phyloP scores from a whole-genome alignment of 2,888 invertebrate species.

The Cacoxenus indagator region DNA sequence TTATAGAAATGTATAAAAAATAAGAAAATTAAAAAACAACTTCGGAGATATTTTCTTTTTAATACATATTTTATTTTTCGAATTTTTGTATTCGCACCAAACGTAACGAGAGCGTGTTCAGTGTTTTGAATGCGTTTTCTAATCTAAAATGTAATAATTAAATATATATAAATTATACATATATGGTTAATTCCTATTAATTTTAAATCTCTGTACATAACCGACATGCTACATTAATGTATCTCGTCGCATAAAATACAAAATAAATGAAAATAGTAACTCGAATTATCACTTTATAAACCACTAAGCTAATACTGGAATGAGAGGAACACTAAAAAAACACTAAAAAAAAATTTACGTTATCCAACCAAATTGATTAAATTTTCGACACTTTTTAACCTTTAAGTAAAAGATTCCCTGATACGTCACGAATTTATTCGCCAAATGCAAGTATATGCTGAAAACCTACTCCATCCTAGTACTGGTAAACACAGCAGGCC shows the following conservation, averaged over 20 bases:
- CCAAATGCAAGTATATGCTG: too few relatives aligned
- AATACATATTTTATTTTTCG: background rate
- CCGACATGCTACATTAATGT: background rate
- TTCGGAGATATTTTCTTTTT: background rate
- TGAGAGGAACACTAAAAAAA: too few relatives aligned
- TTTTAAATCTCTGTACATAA: conserved; percentile 38
- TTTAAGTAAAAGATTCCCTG: too few relatives aligned
- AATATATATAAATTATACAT: conserved; percentile 34
- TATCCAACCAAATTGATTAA: too few relatives aligned
- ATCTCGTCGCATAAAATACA: background rate
- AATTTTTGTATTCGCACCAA: background rate
- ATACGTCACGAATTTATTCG: too few relatives aligned
- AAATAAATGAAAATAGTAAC: background rate
- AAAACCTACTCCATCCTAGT: too few relatives aligned
- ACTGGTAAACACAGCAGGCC: too few relatives aligned
- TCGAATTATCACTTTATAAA: background rate
- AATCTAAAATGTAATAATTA: background rate
- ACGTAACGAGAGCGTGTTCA: background rate
- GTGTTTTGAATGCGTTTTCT: background rate
- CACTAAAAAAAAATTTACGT: too few relatives aligned
- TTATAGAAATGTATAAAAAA: conserved; percentile 49
- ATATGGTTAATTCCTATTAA: conserved; percentile 65
- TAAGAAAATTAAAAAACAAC: conserved; percentile 25
- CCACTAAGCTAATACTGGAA: background rate
- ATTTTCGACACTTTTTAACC: too few relatives aligned